A percentile compares a stretch with the other conserved stretches of the same genome.
These are phyloP conservation scores for Bovichtus diacanthus DNA, from an alignment of 2,797 vertebrate species.

Conservation along the genomic window DNA sequence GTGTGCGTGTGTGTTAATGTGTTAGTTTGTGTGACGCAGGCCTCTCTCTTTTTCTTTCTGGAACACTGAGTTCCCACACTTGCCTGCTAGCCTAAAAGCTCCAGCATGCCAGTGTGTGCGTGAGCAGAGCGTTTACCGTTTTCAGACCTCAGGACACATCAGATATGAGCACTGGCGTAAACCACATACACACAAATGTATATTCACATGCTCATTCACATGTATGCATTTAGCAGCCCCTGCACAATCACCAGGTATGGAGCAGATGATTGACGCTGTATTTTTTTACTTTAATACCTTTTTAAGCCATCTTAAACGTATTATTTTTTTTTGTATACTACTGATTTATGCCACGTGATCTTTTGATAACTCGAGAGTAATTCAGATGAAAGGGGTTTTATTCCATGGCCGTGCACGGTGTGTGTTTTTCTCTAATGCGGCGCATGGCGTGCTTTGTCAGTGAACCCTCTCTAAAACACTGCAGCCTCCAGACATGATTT, in stretches of 20 bases:
- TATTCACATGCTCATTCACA: neutral
- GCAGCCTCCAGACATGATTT: constrained; percentile 9
- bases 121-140: constrained; percentile 34
- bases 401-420: neutral
- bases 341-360: constrained; percentile 5
- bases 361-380: constrained; percentile 26
- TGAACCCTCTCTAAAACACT: neutral
- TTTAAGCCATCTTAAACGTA: constrained; percentile 7
- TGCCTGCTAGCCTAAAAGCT: constrained; percentile 46
- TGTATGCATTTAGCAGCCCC: neutral
- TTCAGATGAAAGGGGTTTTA: constrained; percentile 15
- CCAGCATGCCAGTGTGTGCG: constrained; percentile 39
- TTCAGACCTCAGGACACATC: constrained; percentile 28
- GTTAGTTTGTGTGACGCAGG: neutral
- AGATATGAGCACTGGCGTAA: constrained; percentile 24
- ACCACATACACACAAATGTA: neutral
- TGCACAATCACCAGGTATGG: neutral
- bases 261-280: neutral
- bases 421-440: neutral
- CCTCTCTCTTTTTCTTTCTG: constrained; percentile 33
- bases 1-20: constrained; percentile 11
- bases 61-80: constrained; percentile 68
- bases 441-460: neutral
- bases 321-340: neutral
- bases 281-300: neutral